Base-by-base conservation (phyloP, 2,797 vertebrate species). In the Antrozous pallidus region DNA sequence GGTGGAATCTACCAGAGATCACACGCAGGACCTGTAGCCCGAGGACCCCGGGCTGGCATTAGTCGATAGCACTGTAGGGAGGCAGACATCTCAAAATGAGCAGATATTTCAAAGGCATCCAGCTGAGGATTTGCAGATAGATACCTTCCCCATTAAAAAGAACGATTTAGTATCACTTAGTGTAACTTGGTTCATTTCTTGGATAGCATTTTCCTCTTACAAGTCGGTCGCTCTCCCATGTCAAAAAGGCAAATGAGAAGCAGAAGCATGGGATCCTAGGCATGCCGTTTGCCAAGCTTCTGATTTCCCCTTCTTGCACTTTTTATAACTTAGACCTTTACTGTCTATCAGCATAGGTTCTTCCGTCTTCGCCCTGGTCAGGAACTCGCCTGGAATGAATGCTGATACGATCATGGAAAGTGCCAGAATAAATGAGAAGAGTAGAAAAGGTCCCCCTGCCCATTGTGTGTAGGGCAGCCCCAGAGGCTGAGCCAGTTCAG, bases 261-360 rank as follows among this genome's bases (percentile, higher is more conserved):
- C 54, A 65, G 36, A 70, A 49, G 33, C 3, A 1, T 26, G 3
- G 40, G 9, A 33, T 45, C 6, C 31, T 42, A 8, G 16, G 24
- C 24, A 14, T 77, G 31, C 22, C n/a, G 31, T 75, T 89, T 90
- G 67, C 42, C 8, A 20, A 31, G 54, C 28, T 71, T 51, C 47
- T 63, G 26, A 74, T 67, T 88, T 94, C 42, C 24, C 88, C 91
- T 93, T 96, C 54, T 97, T 47, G 8, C 6, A 74, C 28, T 77
- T 47, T 51, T 69, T n/a, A 93, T 95, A 94, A 54, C 0, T 73
- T 97, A 90, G 87, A 61, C 42, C 5, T 92, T 85, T 88, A 69
- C 95, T 36, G 93, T n/a, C n/a, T 75, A 63, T 40, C 16, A 86
- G 51, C 93, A 83, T 86, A 84, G 8, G 9, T 1, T 1, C 28